Evolutionary conservation across 2,888 invertebrate genomes (phyloP), one percentile per base, ranked within the genome.

Genomic region (Omphaloscelis lunosa): DNA sequence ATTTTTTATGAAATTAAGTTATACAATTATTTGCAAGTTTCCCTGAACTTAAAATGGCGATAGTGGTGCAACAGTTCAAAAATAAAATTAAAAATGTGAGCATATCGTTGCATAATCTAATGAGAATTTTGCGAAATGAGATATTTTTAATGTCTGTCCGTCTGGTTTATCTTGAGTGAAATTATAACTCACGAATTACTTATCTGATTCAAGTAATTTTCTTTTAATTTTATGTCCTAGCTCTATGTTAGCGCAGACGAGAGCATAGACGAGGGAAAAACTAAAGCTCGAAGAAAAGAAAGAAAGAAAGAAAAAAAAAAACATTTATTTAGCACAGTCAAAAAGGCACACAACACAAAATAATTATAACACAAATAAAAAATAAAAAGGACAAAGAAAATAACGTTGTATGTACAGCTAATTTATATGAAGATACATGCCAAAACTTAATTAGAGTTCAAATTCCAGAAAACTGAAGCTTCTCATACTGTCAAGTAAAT

Each of bases 371-470:
- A n/a, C n/a, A n/a, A n/a, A n/a, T n/a, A n/a, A n/a, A n/a, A n/a
- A n/a, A n/a, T n/a, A n/a, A n/a, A n/a, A n/a, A n/a, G n/a, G n/a
- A n/a, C n/a, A n/a, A n/a, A n/a, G n/a, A n/a, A n/a, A n/a, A n/a
- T n/a, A n/a, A n/a, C n/a, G n/a, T n/a, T n/a, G n/a, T n/a, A 3
- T n/a, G 11, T 29, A 53, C 15, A 41, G n/a, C 65, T 39, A 59
- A 79, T 79, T 72, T 59, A 72, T 34, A 27, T 80, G 48, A 27
- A 71, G 29, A 69, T 53, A 65, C 67, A 72, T 23, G 63, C 29
- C 68, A 39, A 51, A 69, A 59, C 69, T 51, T 23, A 72, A 73
- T 82, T 61, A 76, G 66, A 67, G 70, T 61, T 61, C 29, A 67
- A n/a, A 65, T 72, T 72, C 65, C 56, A 79, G 73, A 58, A 56